Base-by-base conservation (phyloP, 2,797 vertebrate genomes). In the Acanthurus leucopareius region DNA sequence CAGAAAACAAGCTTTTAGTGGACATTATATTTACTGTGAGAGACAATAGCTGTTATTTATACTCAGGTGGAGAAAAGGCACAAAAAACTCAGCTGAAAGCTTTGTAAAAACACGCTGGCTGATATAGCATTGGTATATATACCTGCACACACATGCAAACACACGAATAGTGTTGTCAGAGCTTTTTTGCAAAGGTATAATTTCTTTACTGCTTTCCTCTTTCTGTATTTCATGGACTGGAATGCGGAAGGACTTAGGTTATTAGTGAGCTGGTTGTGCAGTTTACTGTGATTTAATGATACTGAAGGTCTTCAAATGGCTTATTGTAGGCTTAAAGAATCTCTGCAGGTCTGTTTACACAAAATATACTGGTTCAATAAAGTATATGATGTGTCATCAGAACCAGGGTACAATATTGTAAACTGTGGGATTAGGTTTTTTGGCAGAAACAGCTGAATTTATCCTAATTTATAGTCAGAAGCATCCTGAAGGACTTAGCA, bases 11-110 rank as follows among this genome's bases (percentile, higher is more conserved):
- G 79, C 88, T 89, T 86, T 93, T 89, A 89, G 77, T 64, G 73
- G 73, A 83, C 61, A 22, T 75, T 82, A 79, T 71, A 88, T 84
- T 91, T 89, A 28, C 77, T 54, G 63, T 48, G 66, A 80, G 80
- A 87, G 73, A 91, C 89, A 87, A 86, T 86, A 66, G 85, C 68
- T 67, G 73, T 83, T 91, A 87, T 90, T 92, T 87, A 77, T 81
- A 83, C 77, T 75, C 74, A 32, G 62, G 22, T 22, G 80, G 53
- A 72, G 54, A 58, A 45, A 72, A 40, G 78, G 64, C 16, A 42
- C 40, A 49, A 52, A 69, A 80, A 80, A 80, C 42, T 56, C 51
- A 3, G 25, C 16, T 84, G 69, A 88, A 85, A 86, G 88, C 81
- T 84, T 86, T 76, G 44, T 28, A 48, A 77, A 83, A 79, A 69